Percentiles rank a stretch among this genome's conserved stretches.
phyloP scores from a whole-genome alignment of 2,113 vertebrate species.

The Petromus typicus region DNA sequence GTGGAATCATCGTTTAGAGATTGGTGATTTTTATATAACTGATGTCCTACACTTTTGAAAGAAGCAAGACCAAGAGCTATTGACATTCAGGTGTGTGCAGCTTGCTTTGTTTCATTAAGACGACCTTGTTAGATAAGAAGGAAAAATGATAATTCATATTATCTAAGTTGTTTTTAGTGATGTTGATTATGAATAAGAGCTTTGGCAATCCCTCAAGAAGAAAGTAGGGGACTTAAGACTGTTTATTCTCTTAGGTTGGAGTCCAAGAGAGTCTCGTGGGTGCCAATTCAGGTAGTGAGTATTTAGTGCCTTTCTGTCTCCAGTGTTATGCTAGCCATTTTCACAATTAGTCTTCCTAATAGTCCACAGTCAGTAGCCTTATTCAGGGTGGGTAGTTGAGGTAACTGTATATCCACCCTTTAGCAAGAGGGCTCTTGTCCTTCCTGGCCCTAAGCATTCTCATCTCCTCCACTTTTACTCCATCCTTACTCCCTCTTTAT shows the following conservation, averaged over 20 bases:
- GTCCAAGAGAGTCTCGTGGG: neutral
- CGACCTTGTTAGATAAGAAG: neutral
- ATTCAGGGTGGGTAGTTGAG: neutral
- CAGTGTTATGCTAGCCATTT: neutral
- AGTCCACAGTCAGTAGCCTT: neutral
- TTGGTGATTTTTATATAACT: constrained; percentile 46
- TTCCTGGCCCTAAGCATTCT: neutral
- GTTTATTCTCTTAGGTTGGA: constrained; percentile 16
- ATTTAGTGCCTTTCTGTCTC: neutral
- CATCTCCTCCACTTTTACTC: neutral
- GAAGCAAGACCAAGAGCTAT: neutral
- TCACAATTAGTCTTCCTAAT: neutral
- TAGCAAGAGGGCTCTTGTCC: neutral
- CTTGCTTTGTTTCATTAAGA: constrained; percentile 33
- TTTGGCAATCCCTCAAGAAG: neutral
- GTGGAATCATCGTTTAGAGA: neutral
- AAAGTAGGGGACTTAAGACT: neutral
- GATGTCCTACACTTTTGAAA: neutral
- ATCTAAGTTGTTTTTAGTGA: neutral
- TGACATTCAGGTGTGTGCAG: neutral
- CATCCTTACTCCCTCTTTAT: neutral
- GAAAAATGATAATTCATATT: constrained; percentile 2
- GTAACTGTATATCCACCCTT: neutral
- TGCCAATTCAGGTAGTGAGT: neutral
- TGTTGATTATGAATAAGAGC: neutral